A percentile compares a stretch with the other conserved stretches of the same genome.
Conservation (phyloP, 1,140 invertebrate genomes). For the Papilio machaon region DNA sequence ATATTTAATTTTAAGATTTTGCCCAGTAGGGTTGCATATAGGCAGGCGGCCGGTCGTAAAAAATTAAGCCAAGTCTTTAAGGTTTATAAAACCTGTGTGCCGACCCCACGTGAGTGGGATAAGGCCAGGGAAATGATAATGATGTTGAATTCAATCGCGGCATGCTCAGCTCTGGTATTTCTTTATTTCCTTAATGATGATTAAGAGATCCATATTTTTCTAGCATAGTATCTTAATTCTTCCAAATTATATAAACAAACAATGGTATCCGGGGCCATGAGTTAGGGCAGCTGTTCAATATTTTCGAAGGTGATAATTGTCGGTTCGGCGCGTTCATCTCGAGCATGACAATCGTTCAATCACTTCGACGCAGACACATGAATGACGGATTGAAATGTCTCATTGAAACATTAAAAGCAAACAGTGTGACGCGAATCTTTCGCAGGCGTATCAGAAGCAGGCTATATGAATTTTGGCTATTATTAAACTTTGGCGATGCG, state of each 20-base stretch:
- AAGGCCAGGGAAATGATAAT: no score
- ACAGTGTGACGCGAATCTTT: conserved; percentile 15
- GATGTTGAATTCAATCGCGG: no score
- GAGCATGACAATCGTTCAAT: conserved; percentile 32
- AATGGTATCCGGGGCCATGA: neutral
- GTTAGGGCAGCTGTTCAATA: conserved; percentile 9
- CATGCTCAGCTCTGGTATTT: neutral
- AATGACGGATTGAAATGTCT: conserved; percentile 34
- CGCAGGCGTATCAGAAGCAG: conserved; percentile 49
- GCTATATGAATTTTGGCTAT: conserved; percentile 66
- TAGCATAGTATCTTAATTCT: neutral
- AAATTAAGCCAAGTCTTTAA: no score
- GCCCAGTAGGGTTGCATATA: no score
- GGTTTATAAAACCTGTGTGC: no score
- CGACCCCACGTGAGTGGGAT: no score
- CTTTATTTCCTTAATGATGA: neutral
- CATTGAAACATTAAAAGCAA: conserved; percentile 29
- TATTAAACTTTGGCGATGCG: conserved; percentile 76
- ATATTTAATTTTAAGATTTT: no score
- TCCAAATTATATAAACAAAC: neutral
- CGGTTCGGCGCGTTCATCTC: conserved; percentile 17
- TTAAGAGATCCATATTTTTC: no score
- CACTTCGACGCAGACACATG: conserved; percentile 20
- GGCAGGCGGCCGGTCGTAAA: no score
- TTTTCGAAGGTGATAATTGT: conserved; percentile 22